Conservation (phyloP, 2,113 vertebrate genomes). For the Heteronetta atricapilla region DNA sequence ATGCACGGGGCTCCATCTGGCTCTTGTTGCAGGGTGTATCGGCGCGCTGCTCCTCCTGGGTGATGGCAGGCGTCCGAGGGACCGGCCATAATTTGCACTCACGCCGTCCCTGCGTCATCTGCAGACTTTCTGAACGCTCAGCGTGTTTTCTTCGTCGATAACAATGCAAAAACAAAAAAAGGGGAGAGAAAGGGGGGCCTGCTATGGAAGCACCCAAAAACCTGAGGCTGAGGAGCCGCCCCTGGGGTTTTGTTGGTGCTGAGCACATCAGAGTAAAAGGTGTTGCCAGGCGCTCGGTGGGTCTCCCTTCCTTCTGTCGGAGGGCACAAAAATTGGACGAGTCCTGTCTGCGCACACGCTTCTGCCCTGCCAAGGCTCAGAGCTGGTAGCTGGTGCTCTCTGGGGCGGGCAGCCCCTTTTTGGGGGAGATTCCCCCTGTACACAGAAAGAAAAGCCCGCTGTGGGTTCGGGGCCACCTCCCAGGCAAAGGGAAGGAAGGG, state of each 20-base stretch:
- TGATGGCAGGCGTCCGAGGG: too few relatives aligned
- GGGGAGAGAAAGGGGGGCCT: background rate
- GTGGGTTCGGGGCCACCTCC: background rate
- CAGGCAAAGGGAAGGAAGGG: background rate
- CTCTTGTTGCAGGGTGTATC: too few relatives aligned
- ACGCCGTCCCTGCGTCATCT: too few relatives aligned
- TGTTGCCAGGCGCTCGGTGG: background rate
- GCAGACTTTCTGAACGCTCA: background rate
- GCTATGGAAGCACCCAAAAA: background rate
- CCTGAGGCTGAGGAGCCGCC: background rate
- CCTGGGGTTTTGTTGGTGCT: background rate
- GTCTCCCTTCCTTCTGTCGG: background rate
- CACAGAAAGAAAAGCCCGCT: rapidly evolving
- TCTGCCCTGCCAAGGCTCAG: background rate
- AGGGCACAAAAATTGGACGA: background rate
- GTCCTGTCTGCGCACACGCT: background rate
- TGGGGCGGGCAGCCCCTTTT: background rate
- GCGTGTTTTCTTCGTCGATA: background rate
- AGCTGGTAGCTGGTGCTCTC: background rate
- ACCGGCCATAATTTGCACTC: too few relatives aligned
- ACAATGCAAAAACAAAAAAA: background rate
- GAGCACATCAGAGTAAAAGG: background rate
- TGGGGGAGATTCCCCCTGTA: background rate
- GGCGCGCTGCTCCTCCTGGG: too few relatives aligned
- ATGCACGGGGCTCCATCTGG: too few relatives aligned